Base-by-base conservation (phyloP, 2,888 invertebrate species). In the Clanis bilineata region DNA sequence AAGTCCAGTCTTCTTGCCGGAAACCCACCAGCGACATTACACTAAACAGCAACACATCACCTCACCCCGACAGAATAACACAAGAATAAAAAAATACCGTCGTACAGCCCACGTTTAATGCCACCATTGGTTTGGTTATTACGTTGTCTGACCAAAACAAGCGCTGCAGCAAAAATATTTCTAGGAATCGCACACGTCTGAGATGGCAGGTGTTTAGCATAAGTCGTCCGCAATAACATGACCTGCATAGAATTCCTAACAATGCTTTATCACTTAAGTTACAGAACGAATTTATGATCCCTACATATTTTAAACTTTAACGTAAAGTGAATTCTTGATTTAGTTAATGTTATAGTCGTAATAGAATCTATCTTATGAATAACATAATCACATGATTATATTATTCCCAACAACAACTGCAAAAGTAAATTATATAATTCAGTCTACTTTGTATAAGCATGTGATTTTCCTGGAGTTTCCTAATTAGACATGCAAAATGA, bases 401-500 rank as follows among this genome's bases (percentile, higher is more conserved):
- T n/a, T n/a, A n/a, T n/a, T n/a, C 25, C 12, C n/a, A 25, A 15
- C 3, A 47, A 6, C 25, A n/a, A 25, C 12, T 15, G 22, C 15
- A 4, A 25, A n/a, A 47, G 25, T 25, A n/a, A 47, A 47, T 47
- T 47, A n/a, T n/a, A n/a, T 44, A 21, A 6, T 23, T 9, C n/a
- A 12, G 47, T 25, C 28, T 28, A 18, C 28, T 47, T n/a, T 15
- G 28, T 28, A 47, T 47, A 25, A 9, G 10, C 32, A 28, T 51
- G 15, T 51, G 6, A 51, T 51, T 28, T 18, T 9, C 32, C 32
- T 51, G 9, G 1, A 32, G 32, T 18, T 32, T 28, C 28, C 51
- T 51, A 18, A 51, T 51, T 51, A 51, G 51, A 51, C 51, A 51
- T 51, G 51, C 32, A 51, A 51, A 32, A 51, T 51, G 28, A 51